A percentile compares a stretch with the other conserved stretches of the same genome.
These are phyloP conservation scores for Vidua chalybeata DNA, from an alignment of 2,113 vertebrate species.

Conservation along the genomic window DNA sequence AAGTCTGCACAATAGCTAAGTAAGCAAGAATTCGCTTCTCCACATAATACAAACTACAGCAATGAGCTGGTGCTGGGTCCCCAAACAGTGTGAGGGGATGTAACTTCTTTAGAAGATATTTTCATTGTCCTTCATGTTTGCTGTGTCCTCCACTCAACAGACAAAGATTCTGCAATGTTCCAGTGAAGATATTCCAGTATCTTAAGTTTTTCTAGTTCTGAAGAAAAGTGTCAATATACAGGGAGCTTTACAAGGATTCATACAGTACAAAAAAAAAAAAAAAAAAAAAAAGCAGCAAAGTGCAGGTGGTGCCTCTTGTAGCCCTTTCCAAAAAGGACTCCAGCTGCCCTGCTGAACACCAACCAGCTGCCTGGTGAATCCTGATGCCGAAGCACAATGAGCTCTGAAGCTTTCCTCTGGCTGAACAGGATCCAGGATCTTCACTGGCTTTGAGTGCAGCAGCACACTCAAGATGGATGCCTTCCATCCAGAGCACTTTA, in stretches of 20 bases:
- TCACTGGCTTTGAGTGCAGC: background rate
- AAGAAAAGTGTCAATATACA: background rate
- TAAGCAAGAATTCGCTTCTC: background rate
- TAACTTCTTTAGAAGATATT: background rate
- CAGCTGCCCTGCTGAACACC: background rate
- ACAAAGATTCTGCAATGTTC: background rate
- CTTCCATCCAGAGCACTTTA: background rate
- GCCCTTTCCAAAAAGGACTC: background rate
- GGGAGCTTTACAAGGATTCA: background rate
- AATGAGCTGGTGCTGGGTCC: background rate
- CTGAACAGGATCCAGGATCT: conserved; percentile 17
- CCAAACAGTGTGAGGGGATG: background rate
- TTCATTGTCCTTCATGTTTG: background rate
- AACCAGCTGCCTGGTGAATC: background rate
- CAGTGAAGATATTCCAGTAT: background rate
- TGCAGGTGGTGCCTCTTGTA: background rate
- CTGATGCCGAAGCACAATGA: background rate
- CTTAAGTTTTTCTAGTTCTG: background rate
- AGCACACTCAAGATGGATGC: background rate
- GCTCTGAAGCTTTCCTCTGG: background rate
- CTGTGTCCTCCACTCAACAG: background rate
- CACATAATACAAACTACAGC: background rate
- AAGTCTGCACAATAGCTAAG: conserved; percentile 10
- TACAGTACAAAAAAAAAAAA: background rate
- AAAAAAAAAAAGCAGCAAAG: background rate